These are phyloP conservation scores for Montipora efflorescens DNA, from an alignment of 64 coral and sea anemone species.

Conservation along the genomic window DNA sequence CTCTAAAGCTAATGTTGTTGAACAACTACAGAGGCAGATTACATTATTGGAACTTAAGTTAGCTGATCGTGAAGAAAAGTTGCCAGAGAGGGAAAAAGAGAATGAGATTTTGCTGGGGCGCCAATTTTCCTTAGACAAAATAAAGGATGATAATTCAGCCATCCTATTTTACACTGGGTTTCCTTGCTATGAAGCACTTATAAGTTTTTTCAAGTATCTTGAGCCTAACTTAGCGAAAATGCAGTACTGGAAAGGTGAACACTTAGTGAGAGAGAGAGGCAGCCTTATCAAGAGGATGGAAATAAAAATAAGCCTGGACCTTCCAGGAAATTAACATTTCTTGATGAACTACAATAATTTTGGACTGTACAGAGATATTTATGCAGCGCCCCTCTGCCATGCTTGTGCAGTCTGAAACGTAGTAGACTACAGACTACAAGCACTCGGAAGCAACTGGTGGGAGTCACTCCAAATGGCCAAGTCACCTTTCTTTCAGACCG, in stretches of 20 bases:
- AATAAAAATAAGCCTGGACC: slow-evolving; percentile 40
- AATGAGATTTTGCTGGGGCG: slow-evolving; percentile 14
- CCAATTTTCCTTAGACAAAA: slow-evolving; percentile 60
- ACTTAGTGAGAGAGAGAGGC: slow-evolving; percentile 10
- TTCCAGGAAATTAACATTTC: slow-evolving; percentile 12
- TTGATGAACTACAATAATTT: not conserved
- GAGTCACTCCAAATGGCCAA: too few species aligned
- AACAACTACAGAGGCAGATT: slow-evolving; percentile 4
- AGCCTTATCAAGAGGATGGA: slow-evolving; percentile 23
- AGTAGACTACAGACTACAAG: not conserved
- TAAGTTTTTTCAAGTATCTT: slow-evolving; percentile 53
- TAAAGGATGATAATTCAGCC: slow-evolving; percentile 61
- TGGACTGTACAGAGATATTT: not conserved
- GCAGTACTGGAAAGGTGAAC: slow-evolving; percentile 64
- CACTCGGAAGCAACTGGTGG: too few species aligned
- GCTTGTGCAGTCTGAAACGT: not conserved
- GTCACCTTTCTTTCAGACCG: too few species aligned
- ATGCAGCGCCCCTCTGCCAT: too few species aligned
- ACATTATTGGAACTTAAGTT: not conserved
- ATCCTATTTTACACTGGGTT: slow-evolving; percentile 66
- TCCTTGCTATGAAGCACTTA: slow-evolving; percentile 44
- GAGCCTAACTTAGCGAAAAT: slow-evolving; percentile 65
- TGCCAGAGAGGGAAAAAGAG: not conserved
- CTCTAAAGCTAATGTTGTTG: not conserved
- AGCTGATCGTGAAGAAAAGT: not conserved